Evolutionary conservation across 2,888 invertebrate species (phyloP).

Genomic region (Drepanosiphum platanoidis): DNA sequence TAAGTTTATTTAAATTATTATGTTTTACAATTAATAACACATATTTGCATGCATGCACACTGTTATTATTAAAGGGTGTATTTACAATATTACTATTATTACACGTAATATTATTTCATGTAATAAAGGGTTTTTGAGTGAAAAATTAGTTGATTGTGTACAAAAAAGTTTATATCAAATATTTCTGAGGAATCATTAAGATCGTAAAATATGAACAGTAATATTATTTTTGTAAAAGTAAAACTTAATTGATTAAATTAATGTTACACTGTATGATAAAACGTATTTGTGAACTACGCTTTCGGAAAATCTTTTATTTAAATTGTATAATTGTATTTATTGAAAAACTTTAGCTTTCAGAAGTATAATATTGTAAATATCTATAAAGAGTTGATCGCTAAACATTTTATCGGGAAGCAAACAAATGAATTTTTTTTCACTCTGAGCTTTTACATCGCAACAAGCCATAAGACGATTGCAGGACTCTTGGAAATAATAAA

Average conservation of each 20-base stretch:
- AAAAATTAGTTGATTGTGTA: too few species aligned
- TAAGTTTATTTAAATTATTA: too few species aligned
- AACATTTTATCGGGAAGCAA: neutral
- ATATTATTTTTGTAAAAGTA: neutral
- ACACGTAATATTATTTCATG: too few species aligned
- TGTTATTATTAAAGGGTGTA: too few species aligned
- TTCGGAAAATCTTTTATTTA: neutral
- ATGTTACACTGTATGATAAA: neutral
- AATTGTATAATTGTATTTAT: neutral
- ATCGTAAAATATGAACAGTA: too few species aligned
- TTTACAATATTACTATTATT: too few species aligned
- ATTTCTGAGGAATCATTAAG: too few species aligned
- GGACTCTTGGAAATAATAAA: neutral
- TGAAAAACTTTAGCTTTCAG: neutral
- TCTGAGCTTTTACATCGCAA: neutral
- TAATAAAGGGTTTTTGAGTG: too few species aligned
- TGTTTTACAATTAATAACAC: too few species aligned
- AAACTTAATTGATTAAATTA: neutral
- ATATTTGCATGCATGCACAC: too few species aligned
- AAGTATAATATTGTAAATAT: constrained; percentile 4
- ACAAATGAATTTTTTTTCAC: neutral
- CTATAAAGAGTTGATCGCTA: neutral
- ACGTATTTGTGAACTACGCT: neutral
- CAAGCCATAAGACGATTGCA: neutral
- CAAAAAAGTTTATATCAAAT: too few species aligned